Evolutionary conservation across 2,113 vertebrate genomes (phyloP).

Genomic region (Trichomycterus rosablanca): DNA sequence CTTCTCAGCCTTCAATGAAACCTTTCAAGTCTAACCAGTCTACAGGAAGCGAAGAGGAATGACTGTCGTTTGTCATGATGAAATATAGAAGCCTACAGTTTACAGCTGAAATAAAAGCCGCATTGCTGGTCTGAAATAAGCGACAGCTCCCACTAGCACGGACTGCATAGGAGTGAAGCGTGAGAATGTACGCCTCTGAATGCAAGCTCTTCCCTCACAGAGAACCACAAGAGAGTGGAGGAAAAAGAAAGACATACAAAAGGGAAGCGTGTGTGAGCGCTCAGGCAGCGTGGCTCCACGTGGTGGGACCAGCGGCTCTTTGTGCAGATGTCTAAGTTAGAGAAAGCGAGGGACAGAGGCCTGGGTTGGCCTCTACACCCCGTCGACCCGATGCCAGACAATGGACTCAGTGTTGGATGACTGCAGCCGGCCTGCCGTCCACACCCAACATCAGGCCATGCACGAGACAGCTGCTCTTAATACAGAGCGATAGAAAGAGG

Average conservation of each 20-base stretch:
- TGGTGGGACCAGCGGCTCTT: constrained; percentile 31
- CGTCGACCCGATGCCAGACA: constrained; percentile 50
- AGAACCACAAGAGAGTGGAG: background rate
- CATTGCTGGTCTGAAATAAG: background rate
- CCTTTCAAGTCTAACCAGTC: constrained; percentile 35
- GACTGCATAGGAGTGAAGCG: background rate
- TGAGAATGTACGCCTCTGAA: constrained; percentile 9
- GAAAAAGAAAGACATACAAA: constrained; percentile 10
- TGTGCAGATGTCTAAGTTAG: constrained; percentile 18
- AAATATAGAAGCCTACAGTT: too few relatives aligned
- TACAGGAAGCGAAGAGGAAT: too few relatives aligned
- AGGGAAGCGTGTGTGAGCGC: constrained; percentile 16
- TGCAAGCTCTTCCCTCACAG: background rate
- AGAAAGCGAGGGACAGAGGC: constrained; percentile 29
- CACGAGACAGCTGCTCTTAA: constrained; percentile 71
- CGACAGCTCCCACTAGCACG: background rate
- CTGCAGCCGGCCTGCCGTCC: constrained; percentile 56
- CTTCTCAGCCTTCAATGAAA: too few relatives aligned
- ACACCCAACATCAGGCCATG: constrained; percentile 60
- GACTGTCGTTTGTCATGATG: too few relatives aligned
- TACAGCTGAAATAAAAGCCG: background rate
- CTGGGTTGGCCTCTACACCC: constrained; percentile 15
- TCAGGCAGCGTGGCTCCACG: constrained; percentile 19
- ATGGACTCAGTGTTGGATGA: constrained; percentile 63
- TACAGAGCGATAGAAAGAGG: constrained; percentile 10